Percentiles rank a stretch among this genome's conserved stretches.
These are phyloP conservation scores for Trichonephila clavipes DNA, from an alignment of 1,140 invertebrate genomes.

Conservation along the genomic window DNA sequence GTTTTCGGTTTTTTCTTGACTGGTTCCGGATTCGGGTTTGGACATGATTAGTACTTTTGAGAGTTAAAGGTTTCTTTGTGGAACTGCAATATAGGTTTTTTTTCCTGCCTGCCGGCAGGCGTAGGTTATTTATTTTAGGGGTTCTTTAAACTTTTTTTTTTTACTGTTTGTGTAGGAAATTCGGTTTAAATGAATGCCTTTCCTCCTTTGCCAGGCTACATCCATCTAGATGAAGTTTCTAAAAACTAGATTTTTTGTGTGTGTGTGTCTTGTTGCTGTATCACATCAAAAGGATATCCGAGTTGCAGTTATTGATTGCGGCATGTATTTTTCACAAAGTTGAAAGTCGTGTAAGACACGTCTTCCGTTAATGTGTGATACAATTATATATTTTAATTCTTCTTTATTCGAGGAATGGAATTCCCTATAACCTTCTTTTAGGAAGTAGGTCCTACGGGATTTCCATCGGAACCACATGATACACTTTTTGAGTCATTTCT, in stretches of 20 bases:
- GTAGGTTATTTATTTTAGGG: neutral
- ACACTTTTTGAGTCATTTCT: no score
- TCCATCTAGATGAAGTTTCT: neutral
- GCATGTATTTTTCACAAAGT: no score
- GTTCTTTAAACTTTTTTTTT: neutral
- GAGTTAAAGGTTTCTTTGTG: neutral
- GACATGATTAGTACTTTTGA: slow-evolving; percentile 2
- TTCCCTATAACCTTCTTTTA: no score
- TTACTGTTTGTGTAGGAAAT: neutral
- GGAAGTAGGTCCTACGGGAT: no score
- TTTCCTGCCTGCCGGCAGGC: neutral
- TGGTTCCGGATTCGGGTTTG: neutral
- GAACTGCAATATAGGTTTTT: neutral
- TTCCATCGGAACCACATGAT: no score
- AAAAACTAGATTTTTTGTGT: neutral
- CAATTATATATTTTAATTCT: no score
- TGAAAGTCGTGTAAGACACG: no score
- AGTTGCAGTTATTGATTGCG: neutral
- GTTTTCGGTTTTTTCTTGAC: neutral
- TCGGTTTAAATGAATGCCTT: neutral
- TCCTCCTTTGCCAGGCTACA: neutral
- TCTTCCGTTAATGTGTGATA: no score
- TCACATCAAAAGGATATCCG: neutral
- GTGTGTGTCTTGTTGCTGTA: neutral
- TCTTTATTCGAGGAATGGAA: no score